A percentile compares a stretch with the other conserved stretches of the same genome.
These are phyloP conservation scores for Tinamus major DNA, from an alignment of 2,797 vertebrate species.

Conservation along the genomic window DNA sequence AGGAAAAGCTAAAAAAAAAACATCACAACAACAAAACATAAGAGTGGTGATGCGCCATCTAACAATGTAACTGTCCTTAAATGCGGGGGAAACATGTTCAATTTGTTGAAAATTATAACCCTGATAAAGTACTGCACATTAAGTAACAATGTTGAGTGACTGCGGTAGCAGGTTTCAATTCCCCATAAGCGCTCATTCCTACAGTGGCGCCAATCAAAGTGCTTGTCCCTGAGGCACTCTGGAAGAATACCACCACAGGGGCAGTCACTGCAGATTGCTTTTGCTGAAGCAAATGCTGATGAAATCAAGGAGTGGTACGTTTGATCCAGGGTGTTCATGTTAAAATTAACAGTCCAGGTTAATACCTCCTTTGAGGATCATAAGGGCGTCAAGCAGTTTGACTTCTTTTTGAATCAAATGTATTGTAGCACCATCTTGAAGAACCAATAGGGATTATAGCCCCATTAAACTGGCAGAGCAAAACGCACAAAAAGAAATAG, in stretches of 20 bases:
- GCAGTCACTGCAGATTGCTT: not conserved
- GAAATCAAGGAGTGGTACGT: not conserved
- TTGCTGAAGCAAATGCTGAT: not conserved
- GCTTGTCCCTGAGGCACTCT: not conserved
- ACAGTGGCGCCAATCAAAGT: not conserved
- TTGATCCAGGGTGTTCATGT: not conserved
- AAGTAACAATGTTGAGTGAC: not conserved
- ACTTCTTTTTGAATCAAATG: not conserved
- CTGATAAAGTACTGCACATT: not conserved
- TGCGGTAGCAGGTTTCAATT: not conserved
- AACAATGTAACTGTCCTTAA: not conserved
- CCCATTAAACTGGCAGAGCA: not conserved
- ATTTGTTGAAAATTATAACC: slow-evolving; percentile 41
- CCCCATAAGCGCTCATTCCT: not conserved
- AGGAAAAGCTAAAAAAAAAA: slow-evolving; percentile 13
- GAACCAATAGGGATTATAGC: not conserved
- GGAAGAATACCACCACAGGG: not conserved
- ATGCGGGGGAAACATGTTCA: not conserved
- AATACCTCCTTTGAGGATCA: not conserved
- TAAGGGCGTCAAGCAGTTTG: not conserved
- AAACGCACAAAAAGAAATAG: not conserved
- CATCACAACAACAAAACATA: not conserved
- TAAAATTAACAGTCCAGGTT: not conserved
- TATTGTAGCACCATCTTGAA: not conserved
- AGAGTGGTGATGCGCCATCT: not conserved